Percentiles rank a stretch among this genome's conserved stretches.
These are phyloP conservation scores for Oligia latruncula DNA, from an alignment of 2,888 invertebrate genomes.

Conservation along the genomic window DNA sequence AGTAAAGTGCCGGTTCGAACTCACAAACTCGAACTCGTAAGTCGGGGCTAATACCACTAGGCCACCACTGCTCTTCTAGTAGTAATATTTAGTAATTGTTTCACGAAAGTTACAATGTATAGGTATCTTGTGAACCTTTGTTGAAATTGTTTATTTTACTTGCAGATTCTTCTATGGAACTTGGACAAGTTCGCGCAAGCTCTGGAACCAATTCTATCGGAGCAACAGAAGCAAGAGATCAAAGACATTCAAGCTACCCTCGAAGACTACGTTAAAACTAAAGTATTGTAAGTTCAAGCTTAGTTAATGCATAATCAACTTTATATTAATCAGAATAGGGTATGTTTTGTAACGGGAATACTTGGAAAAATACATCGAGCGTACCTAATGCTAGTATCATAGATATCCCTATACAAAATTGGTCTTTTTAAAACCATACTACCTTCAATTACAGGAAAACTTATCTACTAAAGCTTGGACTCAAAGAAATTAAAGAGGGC, in stretches of 20 bases:
- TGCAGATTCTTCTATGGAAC: constrained; percentile 90
- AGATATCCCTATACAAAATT: too few species aligned
- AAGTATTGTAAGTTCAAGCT: constrained; percentile 78
- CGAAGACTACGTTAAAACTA: constrained; percentile 76
- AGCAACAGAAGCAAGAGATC: constrained; percentile 77
- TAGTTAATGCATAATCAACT: background rate
- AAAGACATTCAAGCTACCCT: constrained; percentile 72
- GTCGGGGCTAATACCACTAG: background rate
- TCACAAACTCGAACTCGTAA: background rate
- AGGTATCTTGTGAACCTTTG: too few species aligned
- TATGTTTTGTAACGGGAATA: background rate
- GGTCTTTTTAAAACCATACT: background rate
- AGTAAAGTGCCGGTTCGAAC: background rate
- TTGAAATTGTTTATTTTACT: background rate
- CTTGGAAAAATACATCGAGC: background rate
- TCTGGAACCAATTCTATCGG: constrained; percentile 77
- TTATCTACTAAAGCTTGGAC: constrained; percentile 76
- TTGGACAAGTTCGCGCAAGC: constrained; percentile 90
- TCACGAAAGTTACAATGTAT: background rate
- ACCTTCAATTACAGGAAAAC: constrained; percentile 73
- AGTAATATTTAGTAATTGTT: background rate
- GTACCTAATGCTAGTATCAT: background rate
- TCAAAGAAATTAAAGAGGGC: constrained; percentile 74
- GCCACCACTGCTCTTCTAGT: background rate
- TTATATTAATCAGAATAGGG: background rate